Percentiles rank a stretch among this genome's conserved stretches.
Evolutionary conservation across 2,888 invertebrate genomes (phyloP).

Genomic region (Cephus nigrinus): DNA sequence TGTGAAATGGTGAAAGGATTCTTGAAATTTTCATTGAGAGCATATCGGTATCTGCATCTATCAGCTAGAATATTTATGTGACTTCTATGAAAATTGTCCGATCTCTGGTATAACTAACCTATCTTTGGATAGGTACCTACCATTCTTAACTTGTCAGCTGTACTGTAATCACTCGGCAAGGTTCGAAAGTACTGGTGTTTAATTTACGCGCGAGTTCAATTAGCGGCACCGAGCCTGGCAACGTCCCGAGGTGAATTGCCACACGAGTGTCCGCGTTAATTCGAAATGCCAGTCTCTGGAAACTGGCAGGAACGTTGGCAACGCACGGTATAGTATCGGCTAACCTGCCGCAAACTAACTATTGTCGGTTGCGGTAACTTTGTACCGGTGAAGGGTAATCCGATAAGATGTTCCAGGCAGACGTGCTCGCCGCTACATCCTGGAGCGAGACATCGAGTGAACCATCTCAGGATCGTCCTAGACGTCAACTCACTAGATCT

Average conservation of each 20-base stretch:
- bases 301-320: background rate
- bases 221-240: background rate
- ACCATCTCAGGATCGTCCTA: background rate
- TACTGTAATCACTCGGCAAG: background rate
- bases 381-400: conserved; percentile 44
- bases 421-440: conserved; percentile 29
- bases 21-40: background rate
- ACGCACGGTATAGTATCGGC: background rate
- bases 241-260: background rate
- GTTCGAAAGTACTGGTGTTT: background rate
- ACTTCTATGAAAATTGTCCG: background rate
- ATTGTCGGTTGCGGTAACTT: conserved; percentile 45
- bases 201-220: background rate
- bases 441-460: conserved; percentile 2
- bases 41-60: background rate
- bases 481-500: conserved; percentile 1
- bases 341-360: conserved; percentile 50
- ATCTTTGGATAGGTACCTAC: background rate
- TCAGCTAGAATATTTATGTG: background rate
- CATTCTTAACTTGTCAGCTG: background rate
- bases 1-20: background rate
- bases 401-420: conserved; percentile 51
- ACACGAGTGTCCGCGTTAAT: background rate
- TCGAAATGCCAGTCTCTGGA: background rate
- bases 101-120: background rate